Base-by-base conservation (phyloP, 2,888 invertebrate genomes). In the Ptilodon capucinus region DNA sequence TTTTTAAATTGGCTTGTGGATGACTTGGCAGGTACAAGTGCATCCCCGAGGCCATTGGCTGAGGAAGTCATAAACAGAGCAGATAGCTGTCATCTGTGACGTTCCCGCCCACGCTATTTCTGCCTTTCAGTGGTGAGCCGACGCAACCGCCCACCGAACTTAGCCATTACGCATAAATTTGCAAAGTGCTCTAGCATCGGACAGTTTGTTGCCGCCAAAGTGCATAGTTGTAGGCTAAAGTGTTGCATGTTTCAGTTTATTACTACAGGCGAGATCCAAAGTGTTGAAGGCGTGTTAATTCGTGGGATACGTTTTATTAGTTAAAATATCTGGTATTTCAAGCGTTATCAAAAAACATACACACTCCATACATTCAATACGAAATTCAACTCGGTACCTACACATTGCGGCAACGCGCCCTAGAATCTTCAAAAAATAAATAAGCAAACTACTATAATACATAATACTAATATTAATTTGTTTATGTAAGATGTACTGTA, bases 21-120 rank as follows among this genome's bases (percentile, higher is more conserved):
- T 47, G 45, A 53, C 48, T 56, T 57, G 58, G 51, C 57, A 57
- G 50, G 68, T 48, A 48, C 25, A 49, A 48, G 48, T 43, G 55
- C 63, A 44, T 59, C n/a, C 54, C 57, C 59, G 74, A 84, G 87
- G 86, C 83, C 87, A 83, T 86, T 88, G 88, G 88, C 90, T 86
- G 88, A 86, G 90, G 90, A 91, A 91, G 90, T 91, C 86, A 82
- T 91, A 91, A 91, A 87, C 75, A 74, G 76, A 72, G 73, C 70
- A 81, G 83, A 81, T 83, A 83, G 87, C 86, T 85, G 87, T 89
- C 88, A 79, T 84, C 80, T 86, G 86, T 81, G 80, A 84, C 81
- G 80, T 67, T 74, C 79, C 83, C 90, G 90, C 90, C 90, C 84
- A 85, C 86, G 84, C 90, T 91, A 91, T 91, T 91, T 89, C 86